Evolutionary conservation across 2,888 invertebrate species (phyloP).

Genomic region (Andrena minutula): DNA sequence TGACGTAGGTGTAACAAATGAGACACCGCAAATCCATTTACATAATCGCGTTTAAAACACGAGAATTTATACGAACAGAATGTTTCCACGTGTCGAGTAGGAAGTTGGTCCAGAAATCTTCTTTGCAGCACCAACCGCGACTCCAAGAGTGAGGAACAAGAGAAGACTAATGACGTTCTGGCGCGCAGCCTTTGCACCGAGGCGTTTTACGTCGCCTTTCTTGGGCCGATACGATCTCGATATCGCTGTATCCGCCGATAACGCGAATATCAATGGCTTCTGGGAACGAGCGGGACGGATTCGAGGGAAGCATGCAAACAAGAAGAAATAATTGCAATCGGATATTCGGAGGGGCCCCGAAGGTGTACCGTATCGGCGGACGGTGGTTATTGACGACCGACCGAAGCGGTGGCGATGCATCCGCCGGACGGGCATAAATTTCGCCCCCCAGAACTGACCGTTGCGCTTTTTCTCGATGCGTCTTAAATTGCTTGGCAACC

Average conservation of each 20-base stretch:
- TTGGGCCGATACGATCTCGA: slow-evolving; percentile 53
- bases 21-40: no score
- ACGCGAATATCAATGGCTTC: slow-evolving; percentile 64
- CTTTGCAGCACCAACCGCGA: not conserved
- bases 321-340: slow-evolving; percentile 81
- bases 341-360: slow-evolving; percentile 78
- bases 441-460: slow-evolving; percentile 54
- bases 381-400: slow-evolving; percentile 79
- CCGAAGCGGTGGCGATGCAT: slow-evolving; percentile 78
- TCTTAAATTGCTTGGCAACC: slow-evolving; percentile 63
- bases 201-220: slow-evolving; percentile 37
- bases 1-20: no score
- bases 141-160: not conserved
- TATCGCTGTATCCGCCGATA: slow-evolving; percentile 51
- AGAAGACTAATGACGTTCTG: slow-evolving; percentile 25
- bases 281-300: slow-evolving; percentile 58
- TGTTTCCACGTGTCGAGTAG: not conserved
- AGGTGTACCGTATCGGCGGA: slow-evolving; percentile 79
- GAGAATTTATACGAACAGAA: not conserved
- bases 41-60: not conserved
- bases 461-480: slow-evolving; percentile 61
- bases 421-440: slow-evolving; percentile 78
- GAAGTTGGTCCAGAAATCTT: slow-evolving; percentile 1
- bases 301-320: slow-evolving; percentile 71
- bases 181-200: slow-evolving; percentile 23